phyloP scores from a whole-genome alignment of 2,888 invertebrate species.

The Psococerastis gibbosa region DNA sequence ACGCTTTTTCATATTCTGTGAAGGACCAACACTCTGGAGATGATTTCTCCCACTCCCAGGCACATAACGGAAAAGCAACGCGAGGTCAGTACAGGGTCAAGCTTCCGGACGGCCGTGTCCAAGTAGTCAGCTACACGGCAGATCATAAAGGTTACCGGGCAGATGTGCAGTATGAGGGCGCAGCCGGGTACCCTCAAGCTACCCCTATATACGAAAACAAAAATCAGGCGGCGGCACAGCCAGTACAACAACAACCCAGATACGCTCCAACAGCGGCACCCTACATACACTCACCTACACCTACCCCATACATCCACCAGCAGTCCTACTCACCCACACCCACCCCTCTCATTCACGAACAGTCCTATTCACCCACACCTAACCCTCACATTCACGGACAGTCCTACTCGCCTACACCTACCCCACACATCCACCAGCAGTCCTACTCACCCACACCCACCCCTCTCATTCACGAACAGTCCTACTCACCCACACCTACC shows the following conservation, averaged over 20 bases:
- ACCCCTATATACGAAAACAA: conserved; percentile 1
- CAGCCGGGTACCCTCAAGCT: background rate
- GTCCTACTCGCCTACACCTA: background rate
- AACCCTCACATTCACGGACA: background rate
- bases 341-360: background rate
- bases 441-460: too few species aligned
- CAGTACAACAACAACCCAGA: background rate
- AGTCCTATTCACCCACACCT: background rate
- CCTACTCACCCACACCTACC: background rate
- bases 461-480: background rate
- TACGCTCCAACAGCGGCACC: background rate
- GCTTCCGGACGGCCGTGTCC: conserved; percentile 44
- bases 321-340: background rate
- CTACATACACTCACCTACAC: background rate
- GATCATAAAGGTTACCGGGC: conserved; percentile 47
- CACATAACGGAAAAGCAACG: conserved; percentile 39
- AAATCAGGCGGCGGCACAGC: background rate
- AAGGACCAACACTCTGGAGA: conserved; percentile 41
- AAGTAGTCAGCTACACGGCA: conserved; percentile 45
- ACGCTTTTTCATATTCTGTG: conserved; percentile 46
- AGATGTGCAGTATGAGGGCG: conserved; percentile 36
- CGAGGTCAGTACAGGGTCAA: conserved; percentile 48
- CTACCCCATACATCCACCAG: background rate
- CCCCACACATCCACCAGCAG: background rate
- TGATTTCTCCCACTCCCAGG: conserved; percentile 45